Conservation (phyloP, 2,888 invertebrate species). For the Chrysotoxum bicinctum region DNA sequence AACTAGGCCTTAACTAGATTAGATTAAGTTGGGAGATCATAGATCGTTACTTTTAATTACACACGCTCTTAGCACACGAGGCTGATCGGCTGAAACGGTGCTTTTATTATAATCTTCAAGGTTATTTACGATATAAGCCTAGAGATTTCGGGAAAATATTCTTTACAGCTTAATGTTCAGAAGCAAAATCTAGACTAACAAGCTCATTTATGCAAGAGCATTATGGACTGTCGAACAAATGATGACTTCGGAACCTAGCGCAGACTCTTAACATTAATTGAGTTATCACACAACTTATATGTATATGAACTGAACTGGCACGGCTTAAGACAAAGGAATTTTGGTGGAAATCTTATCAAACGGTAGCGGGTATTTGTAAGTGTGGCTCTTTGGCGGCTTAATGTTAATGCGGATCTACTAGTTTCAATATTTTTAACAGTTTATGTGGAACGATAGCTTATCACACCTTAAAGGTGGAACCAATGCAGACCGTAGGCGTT, state of each 20-base stretch:
- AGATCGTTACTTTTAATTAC: constrained; percentile 62
- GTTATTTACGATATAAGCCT: constrained; percentile 54
- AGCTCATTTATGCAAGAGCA: constrained; percentile 27
- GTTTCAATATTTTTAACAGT: constrained; percentile 40
- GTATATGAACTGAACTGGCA: no score
- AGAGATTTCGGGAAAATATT: neutral
- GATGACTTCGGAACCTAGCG: neutral
- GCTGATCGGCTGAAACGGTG: constrained; percentile 31
- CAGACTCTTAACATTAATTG: constrained; percentile 35
- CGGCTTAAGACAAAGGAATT: constrained; percentile 42
- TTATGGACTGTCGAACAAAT: constrained; percentile 28
- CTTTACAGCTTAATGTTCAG: constrained; percentile 27
- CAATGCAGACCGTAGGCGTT: constrained; percentile 28
- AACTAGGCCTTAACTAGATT: constrained; percentile 69
- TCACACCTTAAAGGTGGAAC: constrained; percentile 49
- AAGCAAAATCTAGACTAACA: constrained; percentile 31
- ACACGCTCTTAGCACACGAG: constrained; percentile 42
- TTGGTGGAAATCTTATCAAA: constrained; percentile 38
- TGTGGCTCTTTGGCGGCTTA: constrained; percentile 52
- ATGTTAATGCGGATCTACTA: constrained; percentile 28
- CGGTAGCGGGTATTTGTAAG: constrained; percentile 61
- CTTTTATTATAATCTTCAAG: constrained; percentile 57
- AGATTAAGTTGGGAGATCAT: constrained; percentile 42
- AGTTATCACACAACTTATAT: constrained; percentile 49
- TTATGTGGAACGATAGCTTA: constrained; percentile 42